Base-by-base conservation (phyloP, 2,888 invertebrate species). In the Andrena fulva region DNA sequence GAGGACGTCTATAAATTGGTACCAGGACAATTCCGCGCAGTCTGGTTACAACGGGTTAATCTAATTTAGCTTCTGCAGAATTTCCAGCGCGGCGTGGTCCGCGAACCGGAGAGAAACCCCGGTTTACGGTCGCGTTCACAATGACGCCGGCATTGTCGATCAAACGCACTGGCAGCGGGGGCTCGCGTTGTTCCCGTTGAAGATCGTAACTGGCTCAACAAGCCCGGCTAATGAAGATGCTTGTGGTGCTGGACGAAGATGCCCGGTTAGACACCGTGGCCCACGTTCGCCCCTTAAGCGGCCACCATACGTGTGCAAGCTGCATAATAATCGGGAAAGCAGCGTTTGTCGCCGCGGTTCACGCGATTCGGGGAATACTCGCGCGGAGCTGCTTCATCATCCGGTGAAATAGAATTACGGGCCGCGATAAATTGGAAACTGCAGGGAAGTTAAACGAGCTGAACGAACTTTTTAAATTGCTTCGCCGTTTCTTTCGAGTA, bases 31-130 rank as follows among this genome's bases (percentile, higher is more conserved):
- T 89, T 86, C 87, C 75, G 74, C 84, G 60, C 64, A 67, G 60
- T 88, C 87, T 87, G 82, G 84, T 88, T 87, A 87, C 84, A 84
- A 80, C 86, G 82, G 84, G 80, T 89, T 90, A 91, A 91, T 91
- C 86, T 90, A 90, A 91, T 92, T 92, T 87, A 80, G 85, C 85
- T 77, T 79, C 80, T 77, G 84, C 68, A 81, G 87, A 85, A 89
- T 90, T 90, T 90, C 85, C 81, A 86, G 77, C 59, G 52, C n/a
- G 31, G 33, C 67, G 62, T 35, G 50, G 50, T 20, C 67, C 50
- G 59, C 70, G 78, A 78, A 78, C 33, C 29, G 67, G 12, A 60
- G 63, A 52, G 72, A 6, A 27, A 10, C 63, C 6, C 42, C 16
- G 50, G 69, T 72, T 82, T 85, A 82, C 60, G 56, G 82, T 27